Base-by-base conservation (phyloP, 1,140 invertebrate species). In the Argopecten irradians region DNA sequence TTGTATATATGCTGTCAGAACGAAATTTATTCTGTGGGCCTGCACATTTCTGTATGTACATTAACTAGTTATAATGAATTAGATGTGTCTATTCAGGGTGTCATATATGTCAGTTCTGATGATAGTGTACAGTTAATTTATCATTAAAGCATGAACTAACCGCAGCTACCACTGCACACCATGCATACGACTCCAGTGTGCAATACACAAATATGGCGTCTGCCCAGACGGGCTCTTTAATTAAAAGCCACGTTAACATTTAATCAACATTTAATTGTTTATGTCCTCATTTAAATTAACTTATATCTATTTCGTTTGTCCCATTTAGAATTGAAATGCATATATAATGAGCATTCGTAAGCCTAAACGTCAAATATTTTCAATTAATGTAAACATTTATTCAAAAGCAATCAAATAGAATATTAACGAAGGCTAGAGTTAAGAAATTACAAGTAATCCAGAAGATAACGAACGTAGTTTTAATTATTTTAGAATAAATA, bases 31-130 rank as follows among this genome's bases (percentile, higher is more conserved):
- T 8, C 9, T 71, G 55, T 71, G 5, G n/a, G 22, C 55, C 1
- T 11, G 55, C 8, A 71, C 55, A 71, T 71, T 28, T 71, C 55
- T 5, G 55, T 16, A 3, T 5, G 11, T 71, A 71, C 55, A 71
- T 71, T 71, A 71, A 71, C n/a, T 71, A 71, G 55, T 28, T 71
- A 71, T 71, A 71, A 71, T 71, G n/a, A 71, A 71, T 71, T 28
- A 71, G 55, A 71, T 28, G 22, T 71, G 55, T 71, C 55, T 71
- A 0, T 71, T 28, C 55, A n/a, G 55, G 55, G 55, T 16, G 55
- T 71, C 55, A 71, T n/a, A 71, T 71, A 16, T 71, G 55, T 71
- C 55, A 71, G 22, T 28, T 71, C 55, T 16, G 22, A 71, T 28
- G 55, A 28, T 71, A 71, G 55, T 16, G 16, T 71, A 71, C 22